These are phyloP conservation scores for Andrena praecox DNA, from an alignment of 2,888 invertebrate species.

Conservation along the genomic window DNA sequence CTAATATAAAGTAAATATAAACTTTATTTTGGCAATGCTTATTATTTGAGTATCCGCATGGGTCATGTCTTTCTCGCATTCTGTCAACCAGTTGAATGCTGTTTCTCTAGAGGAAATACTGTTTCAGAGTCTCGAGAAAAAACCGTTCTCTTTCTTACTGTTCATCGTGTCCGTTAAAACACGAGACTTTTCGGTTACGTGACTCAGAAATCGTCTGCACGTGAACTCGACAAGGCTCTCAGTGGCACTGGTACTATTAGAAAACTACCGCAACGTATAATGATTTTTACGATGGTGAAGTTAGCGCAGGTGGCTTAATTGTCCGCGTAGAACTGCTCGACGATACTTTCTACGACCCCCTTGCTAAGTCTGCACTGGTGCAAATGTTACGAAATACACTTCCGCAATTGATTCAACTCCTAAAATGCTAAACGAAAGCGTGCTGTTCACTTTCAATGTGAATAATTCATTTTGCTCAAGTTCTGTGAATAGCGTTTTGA, in stretches of 20 bases:
- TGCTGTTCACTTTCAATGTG: not conserved
- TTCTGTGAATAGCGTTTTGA: too few species aligned
- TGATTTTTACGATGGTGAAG: slow-evolving; percentile 61
- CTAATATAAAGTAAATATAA: too few species aligned
- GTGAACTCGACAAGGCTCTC: slow-evolving; percentile 4
- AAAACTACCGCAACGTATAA: slow-evolving; percentile 43
- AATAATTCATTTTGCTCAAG: too few species aligned
- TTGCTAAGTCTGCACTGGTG: slow-evolving; percentile 16
- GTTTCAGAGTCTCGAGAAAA: not conserved
- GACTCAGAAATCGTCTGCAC: slow-evolving; percentile 28
- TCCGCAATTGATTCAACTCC: slow-evolving; percentile 18
- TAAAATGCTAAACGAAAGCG: slow-evolving; percentile 20
- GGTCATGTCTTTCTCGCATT: not conserved
- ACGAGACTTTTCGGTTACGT: slow-evolving; percentile 39
- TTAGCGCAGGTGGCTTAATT: slow-evolving; percentile 72
- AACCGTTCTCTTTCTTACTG: slow-evolving; percentile 18
- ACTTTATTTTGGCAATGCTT: not conserved
- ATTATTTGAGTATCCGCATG: not conserved
- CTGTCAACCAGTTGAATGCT: not conserved
- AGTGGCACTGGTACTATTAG: slow-evolving; percentile 42
- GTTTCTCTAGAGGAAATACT: not conserved
- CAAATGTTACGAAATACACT: slow-evolving; percentile 29
- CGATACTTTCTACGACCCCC: slow-evolving; percentile 33
- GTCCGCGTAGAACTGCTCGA: slow-evolving; percentile 35
- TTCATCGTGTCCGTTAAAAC: slow-evolving; percentile 24